Evolutionary conservation across 2,113 vertebrate species (phyloP).

Genomic region (Micromys minutus): DNA sequence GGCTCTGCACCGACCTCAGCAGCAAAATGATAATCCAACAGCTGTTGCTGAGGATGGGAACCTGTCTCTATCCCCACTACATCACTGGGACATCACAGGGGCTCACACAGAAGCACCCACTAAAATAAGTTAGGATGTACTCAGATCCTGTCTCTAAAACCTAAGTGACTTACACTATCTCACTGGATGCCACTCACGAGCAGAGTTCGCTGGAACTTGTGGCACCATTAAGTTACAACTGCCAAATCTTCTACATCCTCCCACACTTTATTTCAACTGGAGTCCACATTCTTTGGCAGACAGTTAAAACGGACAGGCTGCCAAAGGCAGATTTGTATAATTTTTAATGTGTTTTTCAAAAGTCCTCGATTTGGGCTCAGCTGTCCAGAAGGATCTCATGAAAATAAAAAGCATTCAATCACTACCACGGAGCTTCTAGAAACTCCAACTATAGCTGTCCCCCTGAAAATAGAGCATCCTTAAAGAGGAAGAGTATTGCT

Average conservation of each 20-base stretch:
- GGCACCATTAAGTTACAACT: not conserved
- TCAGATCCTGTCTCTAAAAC: not conserved
- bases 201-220: not conserved
- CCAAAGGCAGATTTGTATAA: conserved; percentile 22
- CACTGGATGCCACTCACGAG: not conserved
- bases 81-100: not conserved
- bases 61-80: not conserved
- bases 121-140: not conserved
- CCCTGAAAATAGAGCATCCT: conserved; percentile 48
- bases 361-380: conserved; percentile 50
- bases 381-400: conserved; percentile 35
- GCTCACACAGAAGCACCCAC: not conserved
- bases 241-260: not conserved
- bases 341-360: conserved; percentile 31
- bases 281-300: not conserved
- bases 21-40: not conserved
- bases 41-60: not conserved
- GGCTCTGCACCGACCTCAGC: not conserved
- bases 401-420: conserved; percentile 62
- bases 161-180: not conserved
- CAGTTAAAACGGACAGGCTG: conserved; percentile 18
- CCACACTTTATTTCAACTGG: not conserved
- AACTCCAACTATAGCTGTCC: conserved; percentile 23
- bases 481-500: conserved; percentile 26
- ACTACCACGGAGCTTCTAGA: conserved; percentile 32